These are phyloP conservation scores for Aphyosemion australe DNA, from an alignment of 2,113 vertebrate genomes.

Conservation along the genomic window DNA sequence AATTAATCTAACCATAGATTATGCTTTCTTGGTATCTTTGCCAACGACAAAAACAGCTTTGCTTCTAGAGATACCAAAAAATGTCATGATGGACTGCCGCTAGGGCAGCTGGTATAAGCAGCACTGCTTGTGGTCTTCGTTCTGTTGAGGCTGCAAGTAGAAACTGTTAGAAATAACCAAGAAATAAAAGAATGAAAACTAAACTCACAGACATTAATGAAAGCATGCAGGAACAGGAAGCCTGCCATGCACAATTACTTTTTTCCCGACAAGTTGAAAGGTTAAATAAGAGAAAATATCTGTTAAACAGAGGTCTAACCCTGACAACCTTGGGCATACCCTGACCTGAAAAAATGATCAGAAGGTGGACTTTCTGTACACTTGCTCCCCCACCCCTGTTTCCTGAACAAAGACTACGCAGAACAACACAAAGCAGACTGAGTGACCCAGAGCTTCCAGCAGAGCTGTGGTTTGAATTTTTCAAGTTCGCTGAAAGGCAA, in stretches of 20 bases:
- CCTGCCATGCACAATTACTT: not conserved
- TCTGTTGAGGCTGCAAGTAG: not conserved
- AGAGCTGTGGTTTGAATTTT: slow-evolving; percentile 50
- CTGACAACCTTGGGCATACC: slow-evolving; percentile 34
- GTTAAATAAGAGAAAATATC: slow-evolving; percentile 32
- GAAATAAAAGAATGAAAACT: not conserved
- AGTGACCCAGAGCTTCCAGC: slow-evolving; percentile 42
- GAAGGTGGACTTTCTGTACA: slow-evolving; percentile 45
- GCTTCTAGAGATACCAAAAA: not conserved
- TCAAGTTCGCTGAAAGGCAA: slow-evolving; percentile 52
- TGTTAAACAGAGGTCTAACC: slow-evolving; percentile 18
- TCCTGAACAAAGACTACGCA: slow-evolving; percentile 31
- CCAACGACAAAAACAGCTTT: not conserved
- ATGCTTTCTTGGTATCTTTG: no score
- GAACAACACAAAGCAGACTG: slow-evolving; percentile 30
- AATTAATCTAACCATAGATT: no score
- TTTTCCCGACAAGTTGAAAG: slow-evolving; percentile 15
- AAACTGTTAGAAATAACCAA: slow-evolving; percentile 1
- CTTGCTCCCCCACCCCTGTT: slow-evolving; percentile 47
- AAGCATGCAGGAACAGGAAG: not conserved
- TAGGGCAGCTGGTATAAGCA: not conserved
- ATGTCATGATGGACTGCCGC: not conserved
- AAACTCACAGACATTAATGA: not conserved
- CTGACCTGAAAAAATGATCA: slow-evolving; percentile 18
- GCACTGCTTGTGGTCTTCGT: not conserved